Evolutionary conservation across 2,113 vertebrate species (phyloP).

Genomic region (Cynopterus brachyotis): DNA sequence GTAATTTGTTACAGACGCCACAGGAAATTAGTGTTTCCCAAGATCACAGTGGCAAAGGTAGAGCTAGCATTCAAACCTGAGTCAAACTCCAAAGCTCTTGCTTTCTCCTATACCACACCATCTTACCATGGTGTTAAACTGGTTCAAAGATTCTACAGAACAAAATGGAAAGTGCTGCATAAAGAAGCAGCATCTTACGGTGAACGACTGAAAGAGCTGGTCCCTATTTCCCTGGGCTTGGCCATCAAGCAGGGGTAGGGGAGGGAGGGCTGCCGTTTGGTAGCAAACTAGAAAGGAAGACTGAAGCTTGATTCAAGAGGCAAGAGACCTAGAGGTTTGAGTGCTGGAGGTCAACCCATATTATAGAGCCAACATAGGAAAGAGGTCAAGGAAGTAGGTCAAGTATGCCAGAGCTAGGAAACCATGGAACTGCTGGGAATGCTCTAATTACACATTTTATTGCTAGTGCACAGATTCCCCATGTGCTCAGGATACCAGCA

Average conservation of each 20-base stretch:
- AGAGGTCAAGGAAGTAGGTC: background rate
- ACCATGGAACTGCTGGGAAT: background rate
- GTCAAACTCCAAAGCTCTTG: background rate
- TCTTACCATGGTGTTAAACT: background rate
- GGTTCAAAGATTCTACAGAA: background rate
- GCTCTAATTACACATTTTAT: background rate
- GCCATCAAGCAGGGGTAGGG: too few relatives aligned
- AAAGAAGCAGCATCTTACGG: background rate
- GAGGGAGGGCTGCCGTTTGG: background rate
- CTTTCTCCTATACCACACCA: background rate
- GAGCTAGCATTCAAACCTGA: background rate
- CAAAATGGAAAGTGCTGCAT: background rate
- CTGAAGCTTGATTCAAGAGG: background rate
- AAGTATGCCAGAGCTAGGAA: background rate
- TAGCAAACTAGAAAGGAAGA: background rate
- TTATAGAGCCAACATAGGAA: background rate
- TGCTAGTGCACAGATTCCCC: background rate
- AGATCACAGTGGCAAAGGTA: background rate
- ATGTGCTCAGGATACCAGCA: background rate
- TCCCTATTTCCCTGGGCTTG: background rate
- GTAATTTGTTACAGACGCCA: background rate
- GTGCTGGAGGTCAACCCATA: background rate
- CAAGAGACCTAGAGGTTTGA: background rate
- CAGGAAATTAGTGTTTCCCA: background rate
- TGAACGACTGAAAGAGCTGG: background rate